A percentile compares a stretch with the other conserved stretches of the same genome.
These are phyloP conservation scores for Diplosoma virens DNA, from an alignment of 23 tunicate genomes.

Conservation along the genomic window DNA sequence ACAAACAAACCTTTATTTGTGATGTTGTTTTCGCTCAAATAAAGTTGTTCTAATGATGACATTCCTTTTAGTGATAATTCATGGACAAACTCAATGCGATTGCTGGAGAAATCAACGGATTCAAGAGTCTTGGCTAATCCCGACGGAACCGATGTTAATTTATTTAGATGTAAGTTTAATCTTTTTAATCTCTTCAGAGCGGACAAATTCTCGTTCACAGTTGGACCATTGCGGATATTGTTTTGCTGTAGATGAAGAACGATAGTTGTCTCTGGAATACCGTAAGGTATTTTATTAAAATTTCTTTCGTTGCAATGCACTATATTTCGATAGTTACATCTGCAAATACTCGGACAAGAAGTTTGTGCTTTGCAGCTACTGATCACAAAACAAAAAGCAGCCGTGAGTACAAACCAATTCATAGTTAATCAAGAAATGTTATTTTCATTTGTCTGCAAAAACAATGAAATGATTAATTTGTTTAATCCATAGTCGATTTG, in stretches of 20 bases:
- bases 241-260: conserved; percentile 54
- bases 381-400: no score
- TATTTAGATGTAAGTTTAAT: conserved; percentile 41
- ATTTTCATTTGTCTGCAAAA: no score
- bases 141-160: conserved; percentile 48
- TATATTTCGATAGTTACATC: conserved; percentile 68
- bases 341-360: conserved; percentile 74
- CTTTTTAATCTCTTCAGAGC: conserved; percentile 2
- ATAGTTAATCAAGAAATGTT: no score
- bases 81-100: conserved; percentile 48
- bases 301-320: conserved; percentile 65
- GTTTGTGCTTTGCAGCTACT: no score
- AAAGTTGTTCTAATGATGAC: conserved; percentile 27
- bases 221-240: conserved; percentile 49
- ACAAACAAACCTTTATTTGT: conserved; percentile 69
- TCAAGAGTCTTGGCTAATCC: conserved; percentile 45
- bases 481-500: no score
- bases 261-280: conserved; percentile 56
- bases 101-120: conserved; percentile 13
- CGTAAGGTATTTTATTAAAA: conserved; percentile 50
- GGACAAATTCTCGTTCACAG: conserved; percentile 31
- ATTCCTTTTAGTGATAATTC: conserved; percentile 33
- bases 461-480: no score
- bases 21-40: conserved; percentile 67
- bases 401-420: no score